A percentile compares a stretch with the other conserved stretches of the same genome.
Evolutionary conservation across 1,140 invertebrate species (phyloP).

Genomic region (Sinella curviseta): DNA sequence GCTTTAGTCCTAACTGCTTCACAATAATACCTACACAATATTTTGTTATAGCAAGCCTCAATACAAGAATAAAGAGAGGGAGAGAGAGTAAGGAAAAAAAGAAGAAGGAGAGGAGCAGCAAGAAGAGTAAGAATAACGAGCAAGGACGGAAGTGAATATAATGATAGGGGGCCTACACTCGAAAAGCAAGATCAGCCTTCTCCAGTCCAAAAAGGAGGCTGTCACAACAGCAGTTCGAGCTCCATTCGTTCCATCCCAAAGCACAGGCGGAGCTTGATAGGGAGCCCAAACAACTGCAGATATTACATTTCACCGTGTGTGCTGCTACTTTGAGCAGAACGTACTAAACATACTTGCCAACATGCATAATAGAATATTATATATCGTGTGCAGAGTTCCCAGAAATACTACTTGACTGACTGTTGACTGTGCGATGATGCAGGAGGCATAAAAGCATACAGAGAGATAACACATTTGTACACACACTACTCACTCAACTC

Average conservation of each 20-base stretch:
- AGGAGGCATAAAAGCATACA: no score
- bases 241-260: constrained; percentile 9
- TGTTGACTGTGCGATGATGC: no score
- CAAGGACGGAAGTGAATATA: constrained; percentile 21
- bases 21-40: no score
- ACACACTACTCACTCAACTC: no score
- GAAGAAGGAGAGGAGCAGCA: not conserved
- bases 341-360: not conserved
- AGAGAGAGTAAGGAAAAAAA: not conserved
- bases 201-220: constrained; percentile 20
- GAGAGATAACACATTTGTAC: no score
- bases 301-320: not conserved
- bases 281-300: not conserved
- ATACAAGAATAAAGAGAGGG: not conserved
- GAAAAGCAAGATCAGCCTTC: constrained; percentile 23
- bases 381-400: not conserved
- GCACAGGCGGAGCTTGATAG: constrained; percentile 4
- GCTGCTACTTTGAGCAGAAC: not conserved
- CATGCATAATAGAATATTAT: no score
- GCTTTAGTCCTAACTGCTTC: no score
- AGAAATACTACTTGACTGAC: not conserved
- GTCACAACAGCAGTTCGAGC: not conserved
- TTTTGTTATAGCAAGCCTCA: no score
- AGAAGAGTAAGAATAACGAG: constrained; percentile 12
- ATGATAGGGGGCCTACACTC: constrained; percentile 18